Base-by-base conservation (phyloP, 1,140 invertebrate species). In the Trachymyrmex cornetzi region DNA sequence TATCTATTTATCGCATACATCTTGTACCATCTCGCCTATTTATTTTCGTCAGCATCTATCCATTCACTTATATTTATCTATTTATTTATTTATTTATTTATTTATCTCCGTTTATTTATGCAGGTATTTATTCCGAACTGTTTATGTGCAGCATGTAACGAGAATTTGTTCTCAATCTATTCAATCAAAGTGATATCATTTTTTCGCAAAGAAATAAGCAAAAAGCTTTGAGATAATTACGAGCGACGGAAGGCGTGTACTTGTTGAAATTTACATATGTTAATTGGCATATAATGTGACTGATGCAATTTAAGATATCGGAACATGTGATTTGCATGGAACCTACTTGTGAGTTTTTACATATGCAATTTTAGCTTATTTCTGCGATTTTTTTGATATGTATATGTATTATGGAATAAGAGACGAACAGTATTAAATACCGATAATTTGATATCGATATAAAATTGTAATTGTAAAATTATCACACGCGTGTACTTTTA, bases 351-450 rank as follows among this genome's bases (percentile, higher is more conserved):
- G 57, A 59, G 22, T 6, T 22, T 74, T 4, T 48, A 59, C 9
- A 11, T 44, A 12, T 2, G 19, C 19, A 61, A 48, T 16, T 7
- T 74, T 30, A 72, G 24, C 48, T 44, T 44, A 72, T 59, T 71
- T 44, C 0, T 57, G 27, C 24, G 9, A 30, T 30, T 6, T 57
- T 81, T 55, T n/a, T 50, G 4, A 66, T 34, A 34, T 11, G 4
- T 22, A 19, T 55, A 48, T 6, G 11, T 27, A 44, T 19, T 71
- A 19, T 38, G 16, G 24, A 48, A 74, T 75, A 75, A 75, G 38
- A 61, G 22, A 74, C n/a, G 12, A 82, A 53, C 77, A 80, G 64
- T 81, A 71, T 81, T 81, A 81, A 81, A 71, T 55, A 24, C 5
- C 30, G 30, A 55, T 63, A 55, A 38, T 24, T 69, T 27, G 38